phyloP scores from a whole-genome alignment of 2,113 vertebrate species.

The Hippocampus guttulatus region DNA sequence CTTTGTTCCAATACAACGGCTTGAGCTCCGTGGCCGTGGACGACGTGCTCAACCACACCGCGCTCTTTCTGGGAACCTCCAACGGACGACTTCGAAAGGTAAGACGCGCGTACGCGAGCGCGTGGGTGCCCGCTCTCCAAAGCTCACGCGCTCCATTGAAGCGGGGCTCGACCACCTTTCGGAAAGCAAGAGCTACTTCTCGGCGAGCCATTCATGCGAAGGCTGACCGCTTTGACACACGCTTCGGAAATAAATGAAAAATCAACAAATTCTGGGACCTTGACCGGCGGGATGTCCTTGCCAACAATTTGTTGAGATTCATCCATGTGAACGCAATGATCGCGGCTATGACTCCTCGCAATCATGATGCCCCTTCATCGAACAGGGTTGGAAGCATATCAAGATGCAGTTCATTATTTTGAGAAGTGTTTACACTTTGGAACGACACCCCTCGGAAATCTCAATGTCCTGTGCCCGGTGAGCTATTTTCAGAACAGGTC shows the following conservation, averaged over 20 bases:
- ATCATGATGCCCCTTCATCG: no score
- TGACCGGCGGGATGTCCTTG: no score
- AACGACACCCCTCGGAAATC: not conserved
- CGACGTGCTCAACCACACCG: slow-evolving; percentile 81
- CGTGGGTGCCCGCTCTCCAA: no score
- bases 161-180: no score
- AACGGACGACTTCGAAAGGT: slow-evolving; percentile 88
- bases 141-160: no score
- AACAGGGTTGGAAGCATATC: not conserved
- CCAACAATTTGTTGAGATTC: no score
- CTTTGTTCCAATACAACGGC: slow-evolving; percentile 74
- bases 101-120: slow-evolving; percentile 29
- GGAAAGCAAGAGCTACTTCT: no score
- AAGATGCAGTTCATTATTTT: not conserved
- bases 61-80: slow-evolving; percentile 88
- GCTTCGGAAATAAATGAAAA: not conserved
- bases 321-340: no score
- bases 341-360: no score
- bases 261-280: no score
- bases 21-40: slow-evolving; percentile 86
- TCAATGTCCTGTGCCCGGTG: not conserved
- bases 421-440: not conserved
- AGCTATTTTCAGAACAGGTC: not conserved
- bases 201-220: no score
- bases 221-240: not conserved